Conservation (phyloP, 35 echinoderm and acorn worm species). For the Heliocidaris erythrogramma region DNA sequence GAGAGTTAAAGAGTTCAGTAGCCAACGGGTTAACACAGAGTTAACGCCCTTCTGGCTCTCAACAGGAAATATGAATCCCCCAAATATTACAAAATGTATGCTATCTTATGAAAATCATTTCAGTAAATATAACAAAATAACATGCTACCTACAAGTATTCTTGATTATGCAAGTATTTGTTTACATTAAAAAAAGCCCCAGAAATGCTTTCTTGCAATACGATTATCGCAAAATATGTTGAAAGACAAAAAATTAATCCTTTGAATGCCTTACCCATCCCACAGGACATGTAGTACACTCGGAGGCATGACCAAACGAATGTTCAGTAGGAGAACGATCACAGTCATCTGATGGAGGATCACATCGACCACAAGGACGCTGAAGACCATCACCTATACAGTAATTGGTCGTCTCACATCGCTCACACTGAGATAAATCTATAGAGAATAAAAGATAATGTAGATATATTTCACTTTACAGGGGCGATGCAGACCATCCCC, state of each 20-base stretch:
- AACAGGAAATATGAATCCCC: too few species aligned
- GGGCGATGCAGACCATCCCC: too few species aligned
- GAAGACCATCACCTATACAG: constrained; percentile 89
- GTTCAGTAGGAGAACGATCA: constrained; percentile 79
- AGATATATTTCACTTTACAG: too few species aligned
- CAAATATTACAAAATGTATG: too few species aligned
- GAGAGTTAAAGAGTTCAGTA: too few species aligned
- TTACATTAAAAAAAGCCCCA: not conserved
- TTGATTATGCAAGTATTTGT: too few species aligned
- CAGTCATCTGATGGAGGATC: constrained; percentile 61
- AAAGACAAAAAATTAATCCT: not conserved
- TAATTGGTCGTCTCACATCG: constrained; percentile 87
- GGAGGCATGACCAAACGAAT: constrained; percentile 91
- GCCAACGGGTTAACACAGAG: too few species aligned
- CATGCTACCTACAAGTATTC: too few species aligned
- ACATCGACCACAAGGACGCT: constrained; percentile 85
- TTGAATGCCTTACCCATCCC: constrained; percentile 71
- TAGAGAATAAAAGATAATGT: not conserved
- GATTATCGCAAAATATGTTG: not conserved
- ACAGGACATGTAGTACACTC: constrained; percentile 76
- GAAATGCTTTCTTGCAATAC: not conserved
- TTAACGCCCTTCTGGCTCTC: too few species aligned
- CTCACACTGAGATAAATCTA: constrained; percentile 77
- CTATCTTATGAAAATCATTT: too few species aligned
- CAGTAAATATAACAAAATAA: too few species aligned